Percentiles rank a stretch among this genome's conserved stretches.
Evolutionary conservation across 2,113 vertebrate genomes (phyloP).

Genomic region (Campylomormyrus numenius): DNA sequence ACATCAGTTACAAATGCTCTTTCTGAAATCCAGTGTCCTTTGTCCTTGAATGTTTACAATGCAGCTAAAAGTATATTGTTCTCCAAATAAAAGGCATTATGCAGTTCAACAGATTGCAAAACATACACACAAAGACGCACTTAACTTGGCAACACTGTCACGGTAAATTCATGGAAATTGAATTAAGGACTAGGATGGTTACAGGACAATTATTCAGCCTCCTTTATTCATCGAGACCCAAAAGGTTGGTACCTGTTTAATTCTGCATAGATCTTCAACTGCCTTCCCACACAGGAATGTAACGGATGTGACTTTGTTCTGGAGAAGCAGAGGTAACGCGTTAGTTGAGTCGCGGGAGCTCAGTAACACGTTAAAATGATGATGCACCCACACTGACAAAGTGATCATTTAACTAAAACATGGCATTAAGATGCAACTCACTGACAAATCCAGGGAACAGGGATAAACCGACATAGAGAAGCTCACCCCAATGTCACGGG

Average conservation of each 20-base stretch:
- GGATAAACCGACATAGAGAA: not conserved
- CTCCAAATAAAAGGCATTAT: not conserved
- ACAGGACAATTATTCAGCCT: not conserved
- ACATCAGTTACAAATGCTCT: not conserved
- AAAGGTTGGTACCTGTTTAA: conserved; percentile 79
- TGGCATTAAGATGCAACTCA: not conserved
- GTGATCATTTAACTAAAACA: not conserved
- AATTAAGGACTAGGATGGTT: not conserved
- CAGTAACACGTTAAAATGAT: not conserved
- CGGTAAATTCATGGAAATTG: not conserved
- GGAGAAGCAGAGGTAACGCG: conserved; percentile 33
- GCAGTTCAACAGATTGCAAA: not conserved
- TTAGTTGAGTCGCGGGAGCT: too few species aligned
- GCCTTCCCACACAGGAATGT: conserved; percentile 91
- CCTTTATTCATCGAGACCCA: not conserved
- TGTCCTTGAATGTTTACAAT: not conserved
- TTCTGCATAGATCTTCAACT: conserved; percentile 93
- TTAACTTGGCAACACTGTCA: not conserved
- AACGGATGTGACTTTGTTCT: conserved; percentile 98
- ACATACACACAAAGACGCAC: not conserved
- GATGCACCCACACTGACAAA: not conserved
- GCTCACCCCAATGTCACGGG: conserved; percentile 93
- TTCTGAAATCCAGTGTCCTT: not conserved
- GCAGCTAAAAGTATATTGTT: not conserved
- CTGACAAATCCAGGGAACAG: not conserved